Evolutionary conservation across 2,113 vertebrate genomes (phyloP).

Genomic region (Corvus hawaiiensis): DNA sequence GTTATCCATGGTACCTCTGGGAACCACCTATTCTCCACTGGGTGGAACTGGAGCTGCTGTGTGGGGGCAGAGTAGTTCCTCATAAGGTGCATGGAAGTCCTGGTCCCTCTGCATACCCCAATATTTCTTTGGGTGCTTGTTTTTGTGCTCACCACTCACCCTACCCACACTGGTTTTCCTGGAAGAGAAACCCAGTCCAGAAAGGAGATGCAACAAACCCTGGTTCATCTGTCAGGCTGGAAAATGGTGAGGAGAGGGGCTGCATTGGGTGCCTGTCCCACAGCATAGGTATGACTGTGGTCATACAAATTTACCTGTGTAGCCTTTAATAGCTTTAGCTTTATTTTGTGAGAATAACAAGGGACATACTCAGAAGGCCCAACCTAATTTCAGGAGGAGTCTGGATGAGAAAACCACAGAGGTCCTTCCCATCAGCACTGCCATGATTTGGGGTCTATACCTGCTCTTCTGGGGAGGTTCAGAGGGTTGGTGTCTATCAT

Average conservation of each 20-base stretch:
- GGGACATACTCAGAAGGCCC: background rate
- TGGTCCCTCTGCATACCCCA: background rate
- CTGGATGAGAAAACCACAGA: background rate
- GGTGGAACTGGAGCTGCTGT: background rate
- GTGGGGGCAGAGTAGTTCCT: background rate
- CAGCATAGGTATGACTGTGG: fast-evolving
- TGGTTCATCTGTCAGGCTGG: background rate
- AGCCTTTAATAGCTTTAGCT: background rate
- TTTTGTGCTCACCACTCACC: background rate
- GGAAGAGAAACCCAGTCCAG: background rate
- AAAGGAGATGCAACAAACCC: background rate
- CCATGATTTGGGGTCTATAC: background rate
- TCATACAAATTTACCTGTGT: background rate
- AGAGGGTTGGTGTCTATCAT: background rate
- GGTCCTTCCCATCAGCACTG: background rate
- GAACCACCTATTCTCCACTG: background rate
- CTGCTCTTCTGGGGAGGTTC: background rate
- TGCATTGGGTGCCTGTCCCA: background rate
- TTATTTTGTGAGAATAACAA: background rate
- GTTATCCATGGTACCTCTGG: background rate
- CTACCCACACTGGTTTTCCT: background rate
- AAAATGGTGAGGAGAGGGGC: background rate
- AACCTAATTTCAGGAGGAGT: background rate
- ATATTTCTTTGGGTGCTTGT: background rate
- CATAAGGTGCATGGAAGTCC: background rate